Conservation (phyloP, 1,140 invertebrate genomes). For the Linepithema humile region DNA sequence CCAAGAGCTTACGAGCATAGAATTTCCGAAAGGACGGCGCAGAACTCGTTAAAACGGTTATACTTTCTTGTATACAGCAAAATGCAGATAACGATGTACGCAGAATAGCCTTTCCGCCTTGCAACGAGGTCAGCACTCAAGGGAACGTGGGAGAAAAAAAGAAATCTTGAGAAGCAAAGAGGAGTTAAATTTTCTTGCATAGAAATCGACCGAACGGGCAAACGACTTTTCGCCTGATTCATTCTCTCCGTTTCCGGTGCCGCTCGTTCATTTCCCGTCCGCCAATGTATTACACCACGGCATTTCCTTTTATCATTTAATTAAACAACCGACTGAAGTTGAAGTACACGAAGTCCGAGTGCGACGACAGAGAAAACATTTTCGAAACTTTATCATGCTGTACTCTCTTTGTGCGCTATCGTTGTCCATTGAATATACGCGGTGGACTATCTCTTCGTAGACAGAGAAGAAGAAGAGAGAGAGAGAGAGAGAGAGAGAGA, state of each 20-base stretch:
- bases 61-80: slow-evolving; percentile 31
- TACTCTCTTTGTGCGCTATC: slow-evolving; percentile 13
- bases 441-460: background rate
- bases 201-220: slow-evolving; percentile 7
- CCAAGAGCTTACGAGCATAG: background rate
- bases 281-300: no score
- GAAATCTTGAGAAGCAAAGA: background rate
- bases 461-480: no score
- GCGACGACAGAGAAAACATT: background rate
- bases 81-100: slow-evolving; percentile 39
- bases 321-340: slow-evolving; percentile 27
- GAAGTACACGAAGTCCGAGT: background rate
- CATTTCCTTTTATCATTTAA: slow-evolving; percentile 48
- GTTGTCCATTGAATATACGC: background rate
- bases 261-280: background rate
- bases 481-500: no score
- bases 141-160: background rate
- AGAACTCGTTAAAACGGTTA: slow-evolving; percentile 49
- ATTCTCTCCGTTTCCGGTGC: background rate
- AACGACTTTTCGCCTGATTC: slow-evolving; percentile 5
- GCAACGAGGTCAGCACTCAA: slow-evolving; percentile 31
- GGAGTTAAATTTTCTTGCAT: background rate
- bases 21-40: slow-evolving; percentile 6
- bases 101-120: background rate
- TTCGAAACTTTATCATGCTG: background rate